Conservation (phyloP, 1,140 invertebrate species). For the Saxidomus purpurata region DNA sequence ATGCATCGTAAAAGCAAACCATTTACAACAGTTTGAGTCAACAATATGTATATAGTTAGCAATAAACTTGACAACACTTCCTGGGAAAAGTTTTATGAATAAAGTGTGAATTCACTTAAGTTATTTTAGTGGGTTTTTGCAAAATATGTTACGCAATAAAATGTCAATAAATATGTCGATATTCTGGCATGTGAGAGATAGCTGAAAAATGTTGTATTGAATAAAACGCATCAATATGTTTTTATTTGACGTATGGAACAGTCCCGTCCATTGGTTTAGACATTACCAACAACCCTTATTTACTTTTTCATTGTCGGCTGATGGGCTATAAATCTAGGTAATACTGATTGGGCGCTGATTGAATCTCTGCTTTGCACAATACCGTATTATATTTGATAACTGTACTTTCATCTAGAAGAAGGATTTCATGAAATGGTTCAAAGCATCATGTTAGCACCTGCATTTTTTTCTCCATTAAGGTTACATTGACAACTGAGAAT, state of each 20-base stretch:
- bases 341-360: slow-evolving; percentile 1
- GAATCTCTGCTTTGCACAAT: neutral
- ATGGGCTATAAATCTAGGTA: slow-evolving; percentile 9
- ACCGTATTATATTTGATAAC: neutral
- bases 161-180: slow-evolving; percentile 28
- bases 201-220: neutral
- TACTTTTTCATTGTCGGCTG: slow-evolving; percentile 5
- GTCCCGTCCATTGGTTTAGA: slow-evolving; percentile 4
- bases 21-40: too few species aligned
- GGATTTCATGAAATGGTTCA: too few species aligned
- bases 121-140: neutral
- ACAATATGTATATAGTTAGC: too few species aligned
- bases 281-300: neutral
- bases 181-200: neutral
- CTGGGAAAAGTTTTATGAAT: neutral
- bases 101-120: slow-evolving; percentile 6
- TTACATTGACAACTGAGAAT: too few species aligned
- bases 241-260: neutral
- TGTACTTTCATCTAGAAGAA: too few species aligned
- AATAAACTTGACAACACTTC: neutral
- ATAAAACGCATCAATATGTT: neutral
- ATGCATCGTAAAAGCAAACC: too few species aligned
- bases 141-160: slow-evolving; percentile 8
- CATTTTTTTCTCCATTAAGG: too few species aligned
- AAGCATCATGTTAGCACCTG: too few species aligned